A percentile compares a stretch with the other conserved stretches of the same genome.
Conservation (phyloP, 2,888 invertebrate species). For the Lochmaea capreae region DNA sequence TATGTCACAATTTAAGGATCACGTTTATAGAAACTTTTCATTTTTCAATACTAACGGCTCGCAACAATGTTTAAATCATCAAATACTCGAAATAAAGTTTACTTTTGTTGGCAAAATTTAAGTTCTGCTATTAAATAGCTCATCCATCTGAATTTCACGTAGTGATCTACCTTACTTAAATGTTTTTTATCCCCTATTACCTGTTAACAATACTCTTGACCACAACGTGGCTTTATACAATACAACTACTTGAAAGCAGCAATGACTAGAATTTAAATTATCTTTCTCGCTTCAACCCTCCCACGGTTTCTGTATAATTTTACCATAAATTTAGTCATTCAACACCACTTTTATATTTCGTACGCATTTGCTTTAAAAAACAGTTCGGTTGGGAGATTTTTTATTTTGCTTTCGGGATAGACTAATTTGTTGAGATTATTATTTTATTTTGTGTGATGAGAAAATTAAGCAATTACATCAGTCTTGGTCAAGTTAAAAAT, state of each 20-base stretch:
- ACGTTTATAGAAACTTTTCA: too few relatives aligned
- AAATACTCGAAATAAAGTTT: too few relatives aligned
- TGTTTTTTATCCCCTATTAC: constrained; percentile 44
- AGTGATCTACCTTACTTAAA: constrained; percentile 9
- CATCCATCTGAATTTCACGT: constrained; percentile 9
- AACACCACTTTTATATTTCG: constrained; percentile 56
- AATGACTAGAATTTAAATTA: constrained; percentile 59
- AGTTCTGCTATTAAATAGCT: too few relatives aligned
- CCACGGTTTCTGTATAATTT: constrained; percentile 55
- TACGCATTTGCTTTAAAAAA: constrained; percentile 48
- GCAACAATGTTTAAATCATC: too few relatives aligned
- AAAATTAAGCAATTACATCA: background rate
- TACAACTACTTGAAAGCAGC: constrained; percentile 55
- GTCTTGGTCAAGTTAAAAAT: background rate
- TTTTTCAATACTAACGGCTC: too few relatives aligned
- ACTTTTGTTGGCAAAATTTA: too few relatives aligned
- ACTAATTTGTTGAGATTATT: constrained; percentile 41
- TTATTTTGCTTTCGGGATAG: constrained; percentile 33
- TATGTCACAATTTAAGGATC: too few relatives aligned
- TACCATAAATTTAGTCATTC: constrained; percentile 56
- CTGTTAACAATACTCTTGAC: constrained; percentile 52
- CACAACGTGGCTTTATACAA: constrained; percentile 46
- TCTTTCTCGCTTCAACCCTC: constrained; percentile 51
- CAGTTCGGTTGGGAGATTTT: constrained; percentile 45
- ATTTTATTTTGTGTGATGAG: constrained; percentile 9